phyloP scores from a whole-genome alignment of 2,113 vertebrate genomes.

The Miniopterus natalensis region DNA sequence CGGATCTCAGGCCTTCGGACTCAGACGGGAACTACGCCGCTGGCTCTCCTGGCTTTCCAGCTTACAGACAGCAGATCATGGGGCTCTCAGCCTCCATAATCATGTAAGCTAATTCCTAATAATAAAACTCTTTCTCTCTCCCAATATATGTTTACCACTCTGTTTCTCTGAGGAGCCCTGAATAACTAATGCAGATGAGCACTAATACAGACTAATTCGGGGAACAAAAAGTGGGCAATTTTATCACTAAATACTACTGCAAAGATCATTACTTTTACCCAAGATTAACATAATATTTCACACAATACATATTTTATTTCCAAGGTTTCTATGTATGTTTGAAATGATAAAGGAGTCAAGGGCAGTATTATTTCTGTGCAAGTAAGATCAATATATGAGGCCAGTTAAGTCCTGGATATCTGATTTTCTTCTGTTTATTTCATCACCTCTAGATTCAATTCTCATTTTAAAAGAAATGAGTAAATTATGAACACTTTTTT shows the following conservation, averaged over 20 bases:
- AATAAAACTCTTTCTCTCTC: background rate
- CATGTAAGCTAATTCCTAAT: background rate
- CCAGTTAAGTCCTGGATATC: background rate
- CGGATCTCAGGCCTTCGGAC: background rate
- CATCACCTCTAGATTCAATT: background rate
- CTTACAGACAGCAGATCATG: background rate
- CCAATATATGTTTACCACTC: background rate
- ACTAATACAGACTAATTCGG: background rate
- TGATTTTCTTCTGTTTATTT: background rate
- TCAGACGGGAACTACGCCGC: background rate
- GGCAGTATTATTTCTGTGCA: background rate
- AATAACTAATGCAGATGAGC: background rate
- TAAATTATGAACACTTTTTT: background rate
- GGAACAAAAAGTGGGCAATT: background rate
- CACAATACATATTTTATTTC: background rate
- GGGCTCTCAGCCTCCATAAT: background rate
- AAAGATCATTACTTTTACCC: background rate
- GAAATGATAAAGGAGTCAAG: background rate
- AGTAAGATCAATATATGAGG: background rate
- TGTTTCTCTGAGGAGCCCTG: background rate
- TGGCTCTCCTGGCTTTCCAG: background rate
- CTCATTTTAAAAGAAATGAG: background rate
- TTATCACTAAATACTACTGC: background rate
- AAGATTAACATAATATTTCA: constrained; percentile 14
- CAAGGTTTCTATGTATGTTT: background rate